Percentiles rank a stretch among this genome's conserved stretches.
Evolutionary conservation across 2,888 invertebrate species (phyloP).

Genomic region (Aleiodes testaceus): DNA sequence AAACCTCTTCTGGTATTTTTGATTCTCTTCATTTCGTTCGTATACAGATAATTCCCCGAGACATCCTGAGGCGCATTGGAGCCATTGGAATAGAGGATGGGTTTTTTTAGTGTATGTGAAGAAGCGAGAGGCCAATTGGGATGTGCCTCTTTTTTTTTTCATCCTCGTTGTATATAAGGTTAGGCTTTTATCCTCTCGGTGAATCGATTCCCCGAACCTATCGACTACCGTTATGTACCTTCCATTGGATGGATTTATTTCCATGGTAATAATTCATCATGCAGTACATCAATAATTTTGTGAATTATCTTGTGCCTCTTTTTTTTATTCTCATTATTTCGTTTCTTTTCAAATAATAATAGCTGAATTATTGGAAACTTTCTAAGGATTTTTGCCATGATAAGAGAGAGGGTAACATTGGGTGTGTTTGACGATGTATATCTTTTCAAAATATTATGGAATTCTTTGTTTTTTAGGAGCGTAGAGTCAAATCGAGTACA

Average conservation of each 20-base stretch:
- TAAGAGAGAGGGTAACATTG: too few relatives aligned
- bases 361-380: neutral
- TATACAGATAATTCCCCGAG: conserved; percentile 34
- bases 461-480: too few relatives aligned
- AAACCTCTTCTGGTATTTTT: conserved; percentile 26
- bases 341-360: neutral
- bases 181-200: conserved; percentile 33
- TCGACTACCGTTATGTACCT: conserved; percentile 40
- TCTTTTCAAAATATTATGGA: neutral
- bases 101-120: neutral
- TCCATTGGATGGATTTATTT: conserved; percentile 36
- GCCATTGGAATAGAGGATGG: conserved; percentile 32
- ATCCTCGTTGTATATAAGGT: conserved; percentile 30
- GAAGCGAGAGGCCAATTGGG: conserved; percentile 3
- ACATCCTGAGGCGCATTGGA: conserved; percentile 30
- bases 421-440: neutral
- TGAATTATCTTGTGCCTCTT: conserved; percentile 8
- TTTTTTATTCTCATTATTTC: neutral
- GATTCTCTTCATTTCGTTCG: conserved; percentile 35
- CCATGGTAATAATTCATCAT: conserved; percentile 38
- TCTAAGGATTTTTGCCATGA: conserved; percentile 1
- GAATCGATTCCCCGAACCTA: conserved; percentile 40
- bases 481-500: too few relatives aligned
- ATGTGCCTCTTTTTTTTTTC: conserved; percentile 7
- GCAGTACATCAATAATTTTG: conserved; percentile 25